These are phyloP conservation scores for Chiloscyllium punctatum DNA, from an alignment of 2,797 vertebrate species.

Conservation along the genomic window DNA sequence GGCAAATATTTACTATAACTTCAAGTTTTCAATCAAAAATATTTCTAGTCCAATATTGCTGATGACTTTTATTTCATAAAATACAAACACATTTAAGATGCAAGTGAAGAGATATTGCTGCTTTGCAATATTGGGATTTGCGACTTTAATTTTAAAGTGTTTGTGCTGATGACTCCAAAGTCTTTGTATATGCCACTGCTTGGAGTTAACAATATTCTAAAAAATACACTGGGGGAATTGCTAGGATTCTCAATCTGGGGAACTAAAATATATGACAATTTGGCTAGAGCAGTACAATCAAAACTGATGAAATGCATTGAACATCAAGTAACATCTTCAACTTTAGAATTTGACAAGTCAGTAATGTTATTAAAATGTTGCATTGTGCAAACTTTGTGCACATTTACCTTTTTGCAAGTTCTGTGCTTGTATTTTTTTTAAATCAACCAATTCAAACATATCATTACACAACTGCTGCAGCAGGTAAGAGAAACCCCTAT, in stretches of 20 bases:
- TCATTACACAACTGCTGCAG: too few species aligned
- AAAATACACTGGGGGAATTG: neutral
- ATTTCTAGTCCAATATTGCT: neutral
- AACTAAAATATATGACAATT: neutral
- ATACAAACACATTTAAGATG: neutral
- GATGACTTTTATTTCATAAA: neutral
- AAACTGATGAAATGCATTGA: neutral
- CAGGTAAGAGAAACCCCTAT: too few species aligned
- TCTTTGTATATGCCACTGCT: neutral
- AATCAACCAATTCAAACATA: too few species aligned
- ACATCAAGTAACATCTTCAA: neutral
- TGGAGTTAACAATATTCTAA: neutral
- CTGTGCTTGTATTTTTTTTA: neutral
- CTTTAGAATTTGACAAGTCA: neutral
- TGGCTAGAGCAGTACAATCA: neutral
- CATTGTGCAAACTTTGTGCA: neutral
- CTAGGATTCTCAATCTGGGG: neutral
- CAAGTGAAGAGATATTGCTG: neutral
- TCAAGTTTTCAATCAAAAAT: neutral
- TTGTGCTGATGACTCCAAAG: neutral
- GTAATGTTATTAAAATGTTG: neutral
- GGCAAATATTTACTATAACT: constrained; percentile 2
- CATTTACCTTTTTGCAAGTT: neutral
- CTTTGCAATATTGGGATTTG: neutral
- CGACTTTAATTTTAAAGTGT: neutral